phyloP scores from a whole-genome alignment of 2,113 vertebrate species.

The Oreochromis niloticus region DNA sequence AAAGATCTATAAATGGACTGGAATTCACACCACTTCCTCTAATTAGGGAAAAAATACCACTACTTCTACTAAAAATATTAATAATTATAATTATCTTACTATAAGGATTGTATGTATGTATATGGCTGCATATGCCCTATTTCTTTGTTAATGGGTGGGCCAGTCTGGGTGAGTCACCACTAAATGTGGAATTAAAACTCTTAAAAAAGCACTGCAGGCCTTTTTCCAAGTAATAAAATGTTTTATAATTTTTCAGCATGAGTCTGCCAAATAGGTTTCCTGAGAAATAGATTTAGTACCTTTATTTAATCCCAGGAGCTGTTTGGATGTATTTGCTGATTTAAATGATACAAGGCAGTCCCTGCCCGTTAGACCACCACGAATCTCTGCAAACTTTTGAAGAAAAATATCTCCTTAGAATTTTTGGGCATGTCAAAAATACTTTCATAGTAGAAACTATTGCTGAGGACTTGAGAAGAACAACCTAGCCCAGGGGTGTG shows the following conservation, averaged over 20 bases:
- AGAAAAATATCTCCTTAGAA: background rate
- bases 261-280: background rate
- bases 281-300: background rate
- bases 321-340: background rate
- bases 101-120: background rate
- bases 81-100: background rate
- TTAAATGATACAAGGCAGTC: background rate
- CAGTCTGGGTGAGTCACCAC: background rate
- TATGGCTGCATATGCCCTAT: background rate
- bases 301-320: background rate
- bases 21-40: background rate
- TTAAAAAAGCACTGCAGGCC: background rate
- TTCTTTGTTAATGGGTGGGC: background rate
- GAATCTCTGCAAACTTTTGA: background rate
- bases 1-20: background rate
- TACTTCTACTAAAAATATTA: background rate
- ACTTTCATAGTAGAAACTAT: background rate
- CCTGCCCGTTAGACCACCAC: background rate
- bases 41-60: background rate
- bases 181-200: background rate
- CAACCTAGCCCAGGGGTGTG: background rate
- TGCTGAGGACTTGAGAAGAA: background rate
- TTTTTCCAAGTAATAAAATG: too few relatives aligned
- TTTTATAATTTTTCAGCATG: background rate
- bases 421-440: background rate